Evolutionary conservation across 2,888 invertebrate species (phyloP), one percentile per base, ranked within the genome.

Genomic region (Pterobdella sp.): DNA sequence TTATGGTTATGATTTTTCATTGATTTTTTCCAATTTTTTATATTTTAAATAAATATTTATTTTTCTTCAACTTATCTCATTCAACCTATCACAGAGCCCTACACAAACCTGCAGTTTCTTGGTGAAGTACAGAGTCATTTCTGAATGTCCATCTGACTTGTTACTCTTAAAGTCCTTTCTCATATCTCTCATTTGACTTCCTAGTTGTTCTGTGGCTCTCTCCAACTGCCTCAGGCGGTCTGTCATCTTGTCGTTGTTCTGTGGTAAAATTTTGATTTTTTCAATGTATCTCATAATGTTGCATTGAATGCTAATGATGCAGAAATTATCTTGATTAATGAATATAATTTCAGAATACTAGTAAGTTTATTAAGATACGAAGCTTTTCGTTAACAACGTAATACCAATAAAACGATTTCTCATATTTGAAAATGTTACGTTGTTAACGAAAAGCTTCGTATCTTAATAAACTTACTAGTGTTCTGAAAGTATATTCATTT

Each of bases 81-180:
- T n/a, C 7, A n/a, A 63, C 7, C 31, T 10, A 42, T 22, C 22
- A 22, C 49, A 49, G 14, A 29, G 4, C 29, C 49, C 29, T 32
- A 69, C 31, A 31, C 49, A 35, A 18, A 71, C 71, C 63, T 71
- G 71, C 26, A 71, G 60, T 60, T 71, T 71, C 63, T 71, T 71
- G 7, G 63, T 63, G 35, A 71, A 36, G 36, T 71, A 71, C 14
- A 71, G 18, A 14, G 71, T 71, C 71, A 71, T 71, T 29, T 71
- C 71, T 0, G 63, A 29, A 22, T 22, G n/a, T 56, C n/a, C 60
- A 22, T 22, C n/a, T n/a, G 4, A 26, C n/a, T 3, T 4, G 18
- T 3, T 26, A 4, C 26, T 26, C n/a, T 14, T 22, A 22, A 56
- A 4, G n/a, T 56, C 60, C n/a, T 22, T 22, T 26, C n/a, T 56